Conservation (phyloP, 2,888 invertebrate species). For the Operophtera brumata region DNA sequence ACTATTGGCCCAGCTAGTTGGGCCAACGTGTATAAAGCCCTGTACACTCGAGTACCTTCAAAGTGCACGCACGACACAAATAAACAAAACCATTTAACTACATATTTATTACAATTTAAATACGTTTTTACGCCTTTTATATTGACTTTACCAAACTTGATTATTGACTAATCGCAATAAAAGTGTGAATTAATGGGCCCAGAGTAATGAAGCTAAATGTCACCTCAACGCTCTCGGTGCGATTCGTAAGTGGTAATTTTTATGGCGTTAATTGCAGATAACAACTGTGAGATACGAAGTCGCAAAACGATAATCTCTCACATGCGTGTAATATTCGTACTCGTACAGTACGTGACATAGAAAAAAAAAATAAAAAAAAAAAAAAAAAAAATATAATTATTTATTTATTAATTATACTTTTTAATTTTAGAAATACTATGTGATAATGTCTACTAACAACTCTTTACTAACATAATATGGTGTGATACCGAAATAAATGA, state of each 20-base stretch:
- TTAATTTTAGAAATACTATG: no score
- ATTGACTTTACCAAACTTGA: conserved; percentile 37
- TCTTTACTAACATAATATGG: no score
- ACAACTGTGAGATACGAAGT: conserved; percentile 30
- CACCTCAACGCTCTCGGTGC: conserved; percentile 19
- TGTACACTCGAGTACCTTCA: conserved; percentile 31
- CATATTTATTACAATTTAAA: conserved; percentile 48
- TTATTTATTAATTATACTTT: no score
- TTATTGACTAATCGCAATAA: conserved; percentile 42
- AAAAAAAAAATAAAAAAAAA: no score
- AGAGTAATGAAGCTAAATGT: conserved; percentile 32
- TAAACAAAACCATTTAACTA: conserved; percentile 18
- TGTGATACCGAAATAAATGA: no score
- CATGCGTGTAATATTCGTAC: conserved; percentile 5
- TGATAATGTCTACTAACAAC: no score
- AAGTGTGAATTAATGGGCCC: conserved; percentile 35
- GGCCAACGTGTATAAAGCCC: no score
- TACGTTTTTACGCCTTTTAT: conserved; percentile 46
- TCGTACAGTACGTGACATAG: conserved; percentile 14
- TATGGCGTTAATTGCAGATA: conserved; percentile 26
- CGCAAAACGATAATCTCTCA: conserved; percentile 28
- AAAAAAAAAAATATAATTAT: no score
- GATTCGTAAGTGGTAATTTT: conserved; percentile 30
- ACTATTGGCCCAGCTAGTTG: no score
- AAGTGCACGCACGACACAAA: conserved; percentile 31